These are phyloP conservation scores for Struthidea cinerea DNA, from an alignment of 2,113 vertebrate genomes.

Conservation along the genomic window DNA sequence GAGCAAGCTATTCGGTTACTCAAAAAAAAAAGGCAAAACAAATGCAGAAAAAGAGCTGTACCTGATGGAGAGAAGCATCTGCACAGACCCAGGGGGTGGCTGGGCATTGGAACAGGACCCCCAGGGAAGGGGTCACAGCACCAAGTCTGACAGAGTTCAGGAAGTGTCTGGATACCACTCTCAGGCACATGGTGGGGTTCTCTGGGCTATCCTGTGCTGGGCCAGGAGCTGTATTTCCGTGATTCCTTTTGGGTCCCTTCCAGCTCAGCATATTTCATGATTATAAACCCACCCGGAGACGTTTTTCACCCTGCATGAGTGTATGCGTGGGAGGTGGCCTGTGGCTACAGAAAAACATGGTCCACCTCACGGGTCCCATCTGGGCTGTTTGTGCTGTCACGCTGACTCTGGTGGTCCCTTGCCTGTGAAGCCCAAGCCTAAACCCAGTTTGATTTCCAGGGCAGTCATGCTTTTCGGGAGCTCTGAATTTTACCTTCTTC, in stretches of 20 bases:
- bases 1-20: rapidly evolving
- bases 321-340: background rate
- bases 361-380: background rate
- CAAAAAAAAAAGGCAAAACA: background rate
- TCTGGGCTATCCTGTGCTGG: background rate
- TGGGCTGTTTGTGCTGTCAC: background rate
- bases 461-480: background rate
- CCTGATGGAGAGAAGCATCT: background rate
- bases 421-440: background rate
- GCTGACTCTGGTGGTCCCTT: background rate
- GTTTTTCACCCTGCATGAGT: background rate
- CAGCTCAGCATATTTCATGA: background rate
- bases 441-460: background rate
- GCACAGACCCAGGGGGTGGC: background rate
- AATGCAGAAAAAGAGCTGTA: background rate
- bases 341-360: background rate
- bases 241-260: background rate
- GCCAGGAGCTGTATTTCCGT: background rate
- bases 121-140: background rate
- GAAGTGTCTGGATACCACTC: background rate
- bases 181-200: background rate
- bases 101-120: background rate
- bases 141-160: background rate
- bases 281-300: background rate
- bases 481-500: background rate